A percentile compares a stretch with the other conserved stretches of the same genome.
phyloP scores from a whole-genome alignment of 2,113 vertebrate species.

The pig (Sus scrofa) region DNA sequence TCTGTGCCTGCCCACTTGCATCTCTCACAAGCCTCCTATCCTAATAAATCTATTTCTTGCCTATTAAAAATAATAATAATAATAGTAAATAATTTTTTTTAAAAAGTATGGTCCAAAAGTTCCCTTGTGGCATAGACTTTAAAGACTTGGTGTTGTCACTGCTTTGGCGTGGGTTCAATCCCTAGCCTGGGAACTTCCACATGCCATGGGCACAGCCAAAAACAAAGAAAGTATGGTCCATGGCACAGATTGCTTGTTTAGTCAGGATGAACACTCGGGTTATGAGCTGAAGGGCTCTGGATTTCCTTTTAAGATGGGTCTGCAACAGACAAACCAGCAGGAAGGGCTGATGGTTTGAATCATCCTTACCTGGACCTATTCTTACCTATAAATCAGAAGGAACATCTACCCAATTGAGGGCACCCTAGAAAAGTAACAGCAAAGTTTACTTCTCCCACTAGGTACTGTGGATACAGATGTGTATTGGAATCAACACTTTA shows the following conservation, averaged over 20 bases:
- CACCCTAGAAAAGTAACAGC: neutral
- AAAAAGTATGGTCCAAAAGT: no score
- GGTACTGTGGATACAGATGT: neutral
- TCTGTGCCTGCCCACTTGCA: no score
- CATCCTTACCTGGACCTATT: neutral
- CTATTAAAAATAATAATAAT: no score
- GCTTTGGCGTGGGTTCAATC: no score
- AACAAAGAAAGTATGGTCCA: neutral
- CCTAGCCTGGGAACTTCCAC: no score
- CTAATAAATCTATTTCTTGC: no score
- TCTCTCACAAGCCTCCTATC: no score
- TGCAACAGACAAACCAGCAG: neutral
- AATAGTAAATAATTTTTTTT: no score
- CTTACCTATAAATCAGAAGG: neutral
- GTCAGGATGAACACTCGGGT: fast-evolving
- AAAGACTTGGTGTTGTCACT: no score
- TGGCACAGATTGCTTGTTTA: neutral
- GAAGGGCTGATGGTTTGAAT: neutral
- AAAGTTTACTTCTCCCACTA: neutral
- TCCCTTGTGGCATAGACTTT: no score
- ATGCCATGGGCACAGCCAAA: no score
- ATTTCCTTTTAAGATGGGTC: neutral
- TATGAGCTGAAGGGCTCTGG: neutral
- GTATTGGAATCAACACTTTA: neutral
- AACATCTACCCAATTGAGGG: neutral